These are phyloP conservation scores for Callinectes sapidus DNA, from an alignment of 2,888 invertebrate genomes.

Conservation along the genomic window DNA sequence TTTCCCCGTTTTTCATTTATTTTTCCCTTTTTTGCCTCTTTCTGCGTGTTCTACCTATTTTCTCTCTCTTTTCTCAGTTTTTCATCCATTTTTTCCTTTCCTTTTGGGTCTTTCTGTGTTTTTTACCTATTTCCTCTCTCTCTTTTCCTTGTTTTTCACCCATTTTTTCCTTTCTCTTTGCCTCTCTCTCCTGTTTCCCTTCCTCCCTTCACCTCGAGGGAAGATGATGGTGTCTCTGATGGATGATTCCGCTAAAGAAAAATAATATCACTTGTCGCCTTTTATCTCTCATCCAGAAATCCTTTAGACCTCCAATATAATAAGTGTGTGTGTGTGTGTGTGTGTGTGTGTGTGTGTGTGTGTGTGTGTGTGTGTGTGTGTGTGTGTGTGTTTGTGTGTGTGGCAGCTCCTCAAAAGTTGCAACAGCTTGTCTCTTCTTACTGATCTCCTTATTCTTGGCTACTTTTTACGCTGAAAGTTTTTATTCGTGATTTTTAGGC, in stretches of 20 bases:
- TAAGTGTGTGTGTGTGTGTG: not conserved
- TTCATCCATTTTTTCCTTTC: not conserved
- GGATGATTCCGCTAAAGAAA: not conserved
- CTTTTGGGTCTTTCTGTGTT: too few species aligned
- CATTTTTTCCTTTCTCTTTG: not conserved
- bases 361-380: slow-evolving; percentile 10
- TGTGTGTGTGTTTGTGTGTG: not conserved
- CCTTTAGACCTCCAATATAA: not conserved
- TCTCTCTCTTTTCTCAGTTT: not conserved
- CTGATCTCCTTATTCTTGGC: too few species aligned
- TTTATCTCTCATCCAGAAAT: not conserved
- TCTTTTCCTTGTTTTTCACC: not conserved
- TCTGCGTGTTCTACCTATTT: too few species aligned
- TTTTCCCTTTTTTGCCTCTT: too few species aligned
- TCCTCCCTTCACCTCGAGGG: not conserved
- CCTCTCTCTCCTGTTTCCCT: not conserved
- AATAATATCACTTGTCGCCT: not conserved
- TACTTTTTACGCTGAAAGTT: too few species aligned
- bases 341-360: slow-evolving; percentile 25
- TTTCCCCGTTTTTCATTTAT: not conserved
- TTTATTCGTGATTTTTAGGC: too few species aligned
- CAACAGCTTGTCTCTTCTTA: not conserved
- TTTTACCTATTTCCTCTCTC: not conserved
- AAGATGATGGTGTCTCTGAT: not conserved
- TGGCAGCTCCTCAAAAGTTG: not conserved